Conservation (phyloP, 2,113 vertebrate species). For the Boleophthalmus pectinirostris region DNA sequence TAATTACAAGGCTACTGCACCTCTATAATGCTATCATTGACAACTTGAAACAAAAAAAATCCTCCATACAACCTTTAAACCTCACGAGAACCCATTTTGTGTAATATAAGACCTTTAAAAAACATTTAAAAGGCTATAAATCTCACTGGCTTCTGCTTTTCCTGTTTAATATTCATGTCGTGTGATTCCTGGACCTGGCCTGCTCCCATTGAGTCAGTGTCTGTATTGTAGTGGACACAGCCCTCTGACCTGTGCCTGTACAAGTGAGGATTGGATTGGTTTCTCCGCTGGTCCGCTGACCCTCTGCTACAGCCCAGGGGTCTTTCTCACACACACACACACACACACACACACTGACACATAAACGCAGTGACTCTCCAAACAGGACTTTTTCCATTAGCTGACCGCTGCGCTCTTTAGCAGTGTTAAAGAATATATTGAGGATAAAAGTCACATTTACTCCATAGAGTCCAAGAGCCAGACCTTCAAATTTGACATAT, state of each 20-base stretch:
- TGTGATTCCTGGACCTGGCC: background rate
- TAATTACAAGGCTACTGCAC: too few relatives aligned
- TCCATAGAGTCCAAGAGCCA: too few relatives aligned
- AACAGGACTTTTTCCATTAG: slow-evolving; percentile 22
- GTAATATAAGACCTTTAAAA: too few relatives aligned
- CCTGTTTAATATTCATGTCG: background rate
- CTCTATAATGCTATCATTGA: too few relatives aligned
- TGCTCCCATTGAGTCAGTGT: slow-evolving; percentile 22
- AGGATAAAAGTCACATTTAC: too few relatives aligned
- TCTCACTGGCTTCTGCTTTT: background rate
- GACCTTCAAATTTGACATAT: too few relatives aligned
- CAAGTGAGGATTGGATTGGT: slow-evolving; percentile 73
- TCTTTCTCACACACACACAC: slow-evolving; percentile 18
- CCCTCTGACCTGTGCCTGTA: slow-evolving; percentile 76
- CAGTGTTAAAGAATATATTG: background rate
- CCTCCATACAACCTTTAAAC: too few relatives aligned
- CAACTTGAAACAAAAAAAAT: too few relatives aligned
- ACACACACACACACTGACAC: slow-evolving; percentile 29
- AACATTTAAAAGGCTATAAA: too few relatives aligned
- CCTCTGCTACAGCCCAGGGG: slow-evolving; percentile 39
- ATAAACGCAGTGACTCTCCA: slow-evolving; percentile 10
- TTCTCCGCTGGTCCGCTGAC: slow-evolving; percentile 36
- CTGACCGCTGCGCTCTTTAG: background rate
- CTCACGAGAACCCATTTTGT: too few relatives aligned
- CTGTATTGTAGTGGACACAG: slow-evolving; percentile 67